A percentile compares a stretch with the other conserved stretches of the same genome.
These are phyloP conservation scores for Melospiza georgiana DNA, from an alignment of 2,113 vertebrate genomes.

Conservation along the genomic window DNA sequence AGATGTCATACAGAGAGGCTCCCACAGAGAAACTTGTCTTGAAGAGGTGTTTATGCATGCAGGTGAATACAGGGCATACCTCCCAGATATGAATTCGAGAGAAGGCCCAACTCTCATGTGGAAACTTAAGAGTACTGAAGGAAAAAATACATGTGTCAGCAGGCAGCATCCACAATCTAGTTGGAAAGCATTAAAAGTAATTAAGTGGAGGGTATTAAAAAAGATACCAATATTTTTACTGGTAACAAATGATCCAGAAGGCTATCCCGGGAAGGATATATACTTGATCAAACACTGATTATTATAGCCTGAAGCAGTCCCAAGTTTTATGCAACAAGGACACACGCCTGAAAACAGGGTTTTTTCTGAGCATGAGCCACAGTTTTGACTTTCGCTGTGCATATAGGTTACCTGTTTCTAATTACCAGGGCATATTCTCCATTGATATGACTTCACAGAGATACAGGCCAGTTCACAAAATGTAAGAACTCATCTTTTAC, in stretches of 20 bases:
- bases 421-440: neutral
- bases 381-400: neutral
- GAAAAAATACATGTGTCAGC: neutral
- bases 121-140: neutral
- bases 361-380: neutral
- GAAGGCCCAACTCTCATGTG: rapidly evolving
- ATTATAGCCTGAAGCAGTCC: neutral
- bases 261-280: neutral
- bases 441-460: neutral
- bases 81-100: neutral
- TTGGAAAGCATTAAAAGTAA: neutral
- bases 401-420: neutral
- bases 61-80: neutral
- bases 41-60: rapidly evolving
- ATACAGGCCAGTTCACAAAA: neutral
- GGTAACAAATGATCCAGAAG: neutral
- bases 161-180: neutral
- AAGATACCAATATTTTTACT: neutral
- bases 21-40: neutral
- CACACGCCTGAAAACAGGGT: neutral
- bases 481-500: neutral
- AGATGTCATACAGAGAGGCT: neutral
- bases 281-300: neutral
- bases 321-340: neutral
- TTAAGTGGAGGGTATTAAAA: neutral